Percentiles rank a stretch among this genome's conserved stretches.
Conservation (phyloP, 2,113 vertebrate species). For the Pelusios castaneus region DNA sequence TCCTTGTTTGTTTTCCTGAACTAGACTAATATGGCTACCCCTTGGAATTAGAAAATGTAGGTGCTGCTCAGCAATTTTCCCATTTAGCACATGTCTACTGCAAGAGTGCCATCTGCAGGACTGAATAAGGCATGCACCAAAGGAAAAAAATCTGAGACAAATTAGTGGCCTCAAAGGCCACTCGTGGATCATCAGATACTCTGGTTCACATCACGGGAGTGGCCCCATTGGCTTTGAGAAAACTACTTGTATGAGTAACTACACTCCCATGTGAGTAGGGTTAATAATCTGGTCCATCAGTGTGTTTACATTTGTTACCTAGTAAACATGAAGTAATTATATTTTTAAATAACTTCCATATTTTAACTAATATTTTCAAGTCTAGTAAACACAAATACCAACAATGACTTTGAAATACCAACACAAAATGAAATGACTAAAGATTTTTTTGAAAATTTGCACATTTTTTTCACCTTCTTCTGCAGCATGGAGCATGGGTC, state of each 20-base stretch:
- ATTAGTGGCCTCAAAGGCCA: background rate
- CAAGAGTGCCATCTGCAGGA: conserved; percentile 63
- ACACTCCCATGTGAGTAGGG: background rate
- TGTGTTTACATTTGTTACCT: background rate
- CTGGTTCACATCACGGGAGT: background rate
- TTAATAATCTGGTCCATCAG: background rate
- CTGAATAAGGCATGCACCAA: background rate
- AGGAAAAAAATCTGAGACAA: background rate
- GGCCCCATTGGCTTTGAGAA: fast-evolving
- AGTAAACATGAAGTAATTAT: background rate
- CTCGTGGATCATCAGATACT: background rate
- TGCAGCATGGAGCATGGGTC: too few relatives aligned
- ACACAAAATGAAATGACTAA: background rate
- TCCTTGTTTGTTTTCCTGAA: too few relatives aligned
- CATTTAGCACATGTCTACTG: background rate
- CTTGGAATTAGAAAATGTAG: background rate
- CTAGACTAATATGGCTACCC: too few relatives aligned
- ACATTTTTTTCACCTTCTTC: background rate
- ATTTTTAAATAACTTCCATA: background rate
- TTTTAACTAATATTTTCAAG: background rate
- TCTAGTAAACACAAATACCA: background rate
- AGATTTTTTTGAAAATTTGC: background rate
- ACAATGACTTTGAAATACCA: background rate
- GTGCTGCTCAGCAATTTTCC: fast-evolving
- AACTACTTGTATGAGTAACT: background rate